Evolutionary conservation across 1,140 invertebrate genomes (phyloP).

Genomic region (Mylabris phalerata): DNA sequence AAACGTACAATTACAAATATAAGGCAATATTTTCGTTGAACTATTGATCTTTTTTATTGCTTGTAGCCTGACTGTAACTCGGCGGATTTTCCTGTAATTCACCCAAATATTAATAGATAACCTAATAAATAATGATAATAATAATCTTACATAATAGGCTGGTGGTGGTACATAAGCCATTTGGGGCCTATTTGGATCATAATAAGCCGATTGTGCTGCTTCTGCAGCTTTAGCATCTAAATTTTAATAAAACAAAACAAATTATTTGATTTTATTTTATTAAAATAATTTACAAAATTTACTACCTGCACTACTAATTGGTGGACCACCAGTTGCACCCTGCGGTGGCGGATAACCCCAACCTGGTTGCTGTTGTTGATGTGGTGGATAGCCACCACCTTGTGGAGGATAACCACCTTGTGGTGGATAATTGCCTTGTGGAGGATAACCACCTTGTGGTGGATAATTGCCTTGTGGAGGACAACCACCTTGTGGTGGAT

Average conservation of each 20-base stretch:
- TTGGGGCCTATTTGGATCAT: slow-evolving; percentile 75
- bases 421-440: not conserved
- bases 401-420: slow-evolving; percentile 13
- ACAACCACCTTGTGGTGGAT: slow-evolving; percentile 25
- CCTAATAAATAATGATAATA: not conserved
- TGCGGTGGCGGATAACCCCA: slow-evolving; percentile 1
- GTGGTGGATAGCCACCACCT: not conserved
- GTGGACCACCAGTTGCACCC: slow-evolving; percentile 13
- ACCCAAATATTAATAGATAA: slow-evolving; percentile 10
- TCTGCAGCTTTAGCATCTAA: slow-evolving; percentile 71
- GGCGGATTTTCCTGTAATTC: slow-evolving; percentile 65
- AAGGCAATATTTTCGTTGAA: too few relatives aligned
- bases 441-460: not conserved
- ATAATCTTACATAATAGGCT: slow-evolving; percentile 67
- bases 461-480: slow-evolving; percentile 32
- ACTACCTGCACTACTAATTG: slow-evolving; percentile 22
- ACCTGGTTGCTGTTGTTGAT: too few relatives aligned
- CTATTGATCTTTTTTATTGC: slow-evolving; percentile 47
- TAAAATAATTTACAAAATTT: not conserved
- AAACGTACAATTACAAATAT: too few relatives aligned
- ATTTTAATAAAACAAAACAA: slow-evolving; percentile 9
- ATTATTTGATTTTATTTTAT: not conserved
- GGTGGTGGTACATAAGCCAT: slow-evolving; percentile 81
- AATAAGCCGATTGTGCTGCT: slow-evolving; percentile 80
- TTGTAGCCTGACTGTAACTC: slow-evolving; percentile 57